A percentile compares a stretch with the other conserved stretches of the same genome.
Evolutionary conservation across 1,140 invertebrate genomes (phyloP).

Genomic region (Ceratina calcarata): DNA sequence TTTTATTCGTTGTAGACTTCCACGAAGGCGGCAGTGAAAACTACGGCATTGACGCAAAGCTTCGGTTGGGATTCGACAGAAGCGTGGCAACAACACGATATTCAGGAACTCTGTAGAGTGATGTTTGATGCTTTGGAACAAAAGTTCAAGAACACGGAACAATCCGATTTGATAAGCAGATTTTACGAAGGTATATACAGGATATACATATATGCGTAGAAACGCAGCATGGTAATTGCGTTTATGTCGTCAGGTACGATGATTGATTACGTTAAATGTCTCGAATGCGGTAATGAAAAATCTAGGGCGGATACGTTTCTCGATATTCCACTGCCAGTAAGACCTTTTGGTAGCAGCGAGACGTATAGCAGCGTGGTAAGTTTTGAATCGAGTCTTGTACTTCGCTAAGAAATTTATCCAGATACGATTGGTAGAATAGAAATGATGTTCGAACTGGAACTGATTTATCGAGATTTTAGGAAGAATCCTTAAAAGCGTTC

Average conservation of each 20-base stretch:
- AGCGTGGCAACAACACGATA: slow-evolving; percentile 96
- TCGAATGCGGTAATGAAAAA: slow-evolving; percentile 93
- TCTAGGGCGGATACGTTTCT: slow-evolving; percentile 91
- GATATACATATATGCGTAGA: slow-evolving; percentile 19
- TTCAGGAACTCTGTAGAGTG: slow-evolving; percentile 94
- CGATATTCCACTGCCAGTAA: slow-evolving; percentile 93
- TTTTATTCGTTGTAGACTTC: slow-evolving; percentile 83
- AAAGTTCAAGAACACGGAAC: slow-evolving; percentile 91
- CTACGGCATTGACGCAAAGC: slow-evolving; percentile 92
- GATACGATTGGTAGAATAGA: background rate
- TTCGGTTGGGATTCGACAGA: slow-evolving; percentile 96
- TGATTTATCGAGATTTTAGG: slow-evolving; percentile 78
- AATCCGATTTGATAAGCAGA: slow-evolving; percentile 91
- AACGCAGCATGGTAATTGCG: background rate
- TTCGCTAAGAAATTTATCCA: background rate
- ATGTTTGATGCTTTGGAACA: slow-evolving; percentile 96
- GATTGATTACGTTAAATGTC: slow-evolving; percentile 95
- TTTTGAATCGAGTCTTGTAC: background rate
- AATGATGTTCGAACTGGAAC: slow-evolving; percentile 20
- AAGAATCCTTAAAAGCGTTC: slow-evolving; percentile 92
- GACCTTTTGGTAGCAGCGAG: slow-evolving; percentile 89
- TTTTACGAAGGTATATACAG: slow-evolving; percentile 84
- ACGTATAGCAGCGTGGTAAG: slow-evolving; percentile 91
- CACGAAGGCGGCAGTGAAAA: slow-evolving; percentile 88
- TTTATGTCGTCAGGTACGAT: slow-evolving; percentile 86